These are phyloP conservation scores for Lasioglossum baleicum DNA, from an alignment of 1,140 invertebrate genomes.

Conservation along the genomic window DNA sequence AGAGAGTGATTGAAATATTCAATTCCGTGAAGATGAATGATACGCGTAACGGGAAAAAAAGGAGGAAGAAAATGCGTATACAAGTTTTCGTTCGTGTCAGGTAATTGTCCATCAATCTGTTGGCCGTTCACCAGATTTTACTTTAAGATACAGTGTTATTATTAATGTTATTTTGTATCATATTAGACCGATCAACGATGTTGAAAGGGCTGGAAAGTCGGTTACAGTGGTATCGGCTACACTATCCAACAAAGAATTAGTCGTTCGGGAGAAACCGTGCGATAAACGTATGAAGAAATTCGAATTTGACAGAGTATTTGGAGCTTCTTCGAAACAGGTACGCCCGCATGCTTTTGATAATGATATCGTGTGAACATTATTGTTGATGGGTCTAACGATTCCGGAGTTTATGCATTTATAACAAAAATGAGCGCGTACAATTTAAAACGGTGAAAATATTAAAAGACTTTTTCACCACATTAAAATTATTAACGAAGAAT, in stretches of 20 bases:
- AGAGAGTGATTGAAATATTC: not conserved
- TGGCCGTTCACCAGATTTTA: slow-evolving; percentile 4
- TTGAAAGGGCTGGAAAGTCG: slow-evolving; percentile 86
- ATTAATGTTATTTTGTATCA: slow-evolving; percentile 31
- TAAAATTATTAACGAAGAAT: too few relatives aligned
- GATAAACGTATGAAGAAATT: slow-evolving; percentile 90
- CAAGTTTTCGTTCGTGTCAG: slow-evolving; percentile 93
- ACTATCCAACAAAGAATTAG: slow-evolving; percentile 84
- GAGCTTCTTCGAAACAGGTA: slow-evolving; percentile 87
- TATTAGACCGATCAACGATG: slow-evolving; percentile 87
- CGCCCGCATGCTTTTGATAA: not conserved
- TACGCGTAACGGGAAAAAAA: slow-evolving; percentile 69
- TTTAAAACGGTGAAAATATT: too few relatives aligned
- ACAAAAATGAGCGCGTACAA: too few relatives aligned
- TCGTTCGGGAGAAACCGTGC: slow-evolving; percentile 85
- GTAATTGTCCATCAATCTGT: slow-evolving; percentile 77
- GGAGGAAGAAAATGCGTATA: slow-evolving; percentile 89
- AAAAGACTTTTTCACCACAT: too few relatives aligned
- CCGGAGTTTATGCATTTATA: too few relatives aligned
- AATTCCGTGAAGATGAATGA: slow-evolving; percentile 70
- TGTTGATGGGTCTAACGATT: not conserved
- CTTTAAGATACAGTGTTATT: not conserved
- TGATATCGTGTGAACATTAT: too few relatives aligned
- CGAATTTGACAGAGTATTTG: slow-evolving; percentile 93
- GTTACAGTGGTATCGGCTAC: slow-evolving; percentile 87